phyloP scores from a whole-genome alignment of 92 coral and sea anemone genomes.

The Bergia puertoricense region DNA sequence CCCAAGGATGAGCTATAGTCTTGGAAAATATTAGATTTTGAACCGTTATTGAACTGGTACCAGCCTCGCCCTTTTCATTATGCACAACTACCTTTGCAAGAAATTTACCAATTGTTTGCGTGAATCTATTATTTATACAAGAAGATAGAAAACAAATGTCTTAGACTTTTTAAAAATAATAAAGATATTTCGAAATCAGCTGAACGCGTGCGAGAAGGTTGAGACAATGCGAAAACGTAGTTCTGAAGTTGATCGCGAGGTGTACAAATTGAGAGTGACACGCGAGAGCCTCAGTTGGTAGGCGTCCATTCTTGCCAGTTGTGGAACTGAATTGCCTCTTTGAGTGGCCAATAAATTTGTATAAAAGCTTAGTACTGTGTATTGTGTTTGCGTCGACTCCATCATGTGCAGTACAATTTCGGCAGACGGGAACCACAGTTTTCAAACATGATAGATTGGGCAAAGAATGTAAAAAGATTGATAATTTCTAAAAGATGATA shows the following conservation, averaged over 20 bases:
- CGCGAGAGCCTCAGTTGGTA: neutral
- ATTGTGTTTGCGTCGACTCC: neutral
- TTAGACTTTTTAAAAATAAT: slow-evolving; percentile 10
- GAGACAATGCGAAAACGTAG: neutral
- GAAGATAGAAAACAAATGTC: neutral
- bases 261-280: slow-evolving; percentile 2
- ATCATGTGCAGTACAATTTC: too few relatives aligned
- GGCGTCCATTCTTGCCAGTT: neutral
- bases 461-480: too few relatives aligned
- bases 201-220: neutral
- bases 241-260: neutral
- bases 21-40: neutral
- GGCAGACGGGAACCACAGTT: too few relatives aligned
- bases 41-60: slow-evolving; percentile 12
- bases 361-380: slow-evolving; percentile 8
- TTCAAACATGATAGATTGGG: too few relatives aligned
- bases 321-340: slow-evolving; percentile 41
- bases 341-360: slow-evolving; percentile 44
- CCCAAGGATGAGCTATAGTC: slow-evolving; percentile 86
- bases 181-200: neutral
- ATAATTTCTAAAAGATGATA: too few relatives aligned
- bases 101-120: neutral
- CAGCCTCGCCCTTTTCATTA: slow-evolving; percentile 2
- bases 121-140: slow-evolving; percentile 37
- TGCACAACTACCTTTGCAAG: neutral